Percentiles rank a stretch among this genome's conserved stretches.
Conservation (phyloP, 2,797 vertebrate genomes). For the Anas flavirostris region DNA sequence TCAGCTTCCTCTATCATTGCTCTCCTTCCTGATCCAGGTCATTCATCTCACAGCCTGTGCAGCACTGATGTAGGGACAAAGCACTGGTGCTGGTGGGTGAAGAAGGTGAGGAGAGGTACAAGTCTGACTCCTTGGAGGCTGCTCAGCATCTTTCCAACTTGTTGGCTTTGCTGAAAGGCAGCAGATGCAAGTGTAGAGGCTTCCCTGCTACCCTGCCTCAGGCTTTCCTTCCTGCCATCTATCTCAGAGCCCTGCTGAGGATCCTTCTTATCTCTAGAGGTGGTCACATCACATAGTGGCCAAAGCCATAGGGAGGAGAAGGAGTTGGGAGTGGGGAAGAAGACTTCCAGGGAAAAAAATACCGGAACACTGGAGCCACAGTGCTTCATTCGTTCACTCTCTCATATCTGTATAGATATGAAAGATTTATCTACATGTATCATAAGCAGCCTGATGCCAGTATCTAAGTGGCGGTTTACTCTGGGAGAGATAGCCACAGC, state of each 20-base stretch:
- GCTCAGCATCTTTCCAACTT: background rate
- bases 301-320: background rate
- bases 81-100: background rate
- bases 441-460: background rate
- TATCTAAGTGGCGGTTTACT: background rate
- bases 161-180: background rate
- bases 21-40: slow-evolving; percentile 77
- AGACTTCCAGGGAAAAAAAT: background rate
- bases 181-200: background rate
- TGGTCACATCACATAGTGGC: background rate
- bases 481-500: background rate
- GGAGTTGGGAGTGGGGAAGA: background rate
- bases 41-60: slow-evolving; percentile 64
- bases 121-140: background rate
- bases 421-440: too few species aligned
- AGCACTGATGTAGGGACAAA: background rate
- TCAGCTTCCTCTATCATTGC: background rate
- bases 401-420: background rate
- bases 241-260: background rate
- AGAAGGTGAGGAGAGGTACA: background rate
- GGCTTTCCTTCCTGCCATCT: background rate
- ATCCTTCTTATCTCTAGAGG: background rate
- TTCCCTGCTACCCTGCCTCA: background rate
- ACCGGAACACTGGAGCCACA: background rate
- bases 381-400: background rate